Base-by-base conservation (phyloP, 2,113 vertebrate genomes). In the Callionymus lyra region DNA sequence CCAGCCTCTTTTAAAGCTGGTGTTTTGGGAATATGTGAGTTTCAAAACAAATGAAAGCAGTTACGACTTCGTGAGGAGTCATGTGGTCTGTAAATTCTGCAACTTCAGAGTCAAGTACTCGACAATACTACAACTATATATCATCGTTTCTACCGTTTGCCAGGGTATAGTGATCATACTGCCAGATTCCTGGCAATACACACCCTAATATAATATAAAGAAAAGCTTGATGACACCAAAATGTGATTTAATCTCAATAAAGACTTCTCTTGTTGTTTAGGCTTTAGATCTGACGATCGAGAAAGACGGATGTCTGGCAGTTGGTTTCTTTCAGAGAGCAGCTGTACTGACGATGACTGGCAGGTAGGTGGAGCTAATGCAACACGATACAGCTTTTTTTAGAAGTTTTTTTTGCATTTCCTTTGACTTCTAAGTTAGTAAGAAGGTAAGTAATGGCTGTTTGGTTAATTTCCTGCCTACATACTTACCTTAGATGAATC, bases 301-400 rank as follows among this genome's bases (percentile, higher is more conserved):
- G 0, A 93, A 89, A 63, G 93, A 97, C 43, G 65, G 72, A 16
- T 84, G 85, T 17, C 72, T 97, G 10, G 90, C 91, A 8, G 85
- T 94, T 0, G 91, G 82, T 18, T 94, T 89, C 72, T 91, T 91
- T 45, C 94, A 95, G 72, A 87, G 89, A 45, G 83, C 89, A 1
- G 85, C 83, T 12, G 84, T 89, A 38, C 74, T 74, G 39, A 82
- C 91, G 77, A 82, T 85, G 73, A 56, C 87, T 42, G 56, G 70
- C 61, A 86, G 81, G 91, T 92, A 50, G 61, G 73, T 54, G 6
- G 39, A 15, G 11, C 10, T 37, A 34, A 31, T 2, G 2, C 9
- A 1, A 45, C 12, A 41, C 12, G 2, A 41, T 19, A 4, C 6
- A 41, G 27, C 39, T 21, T 19, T n/a, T 40, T 40, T 6, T 5